Percentiles rank a stretch among this genome's conserved stretches.
phyloP scores from a whole-genome alignment of 2,888 invertebrate species.

The Netelia fuscicornis region DNA sequence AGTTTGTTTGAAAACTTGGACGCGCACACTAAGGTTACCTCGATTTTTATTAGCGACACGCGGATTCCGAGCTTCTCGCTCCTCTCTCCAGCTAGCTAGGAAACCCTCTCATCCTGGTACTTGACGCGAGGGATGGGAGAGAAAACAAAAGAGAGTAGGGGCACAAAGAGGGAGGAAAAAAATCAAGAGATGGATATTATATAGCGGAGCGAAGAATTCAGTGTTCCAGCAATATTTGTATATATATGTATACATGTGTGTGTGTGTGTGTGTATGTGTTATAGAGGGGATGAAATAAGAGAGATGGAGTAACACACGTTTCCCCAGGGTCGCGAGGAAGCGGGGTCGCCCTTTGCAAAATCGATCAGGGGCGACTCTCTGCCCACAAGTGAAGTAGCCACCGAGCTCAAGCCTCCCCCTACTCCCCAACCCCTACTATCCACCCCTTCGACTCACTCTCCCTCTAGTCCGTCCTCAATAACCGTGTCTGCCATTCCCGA shows the following conservation, averaged over 20 bases:
- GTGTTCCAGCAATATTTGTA: neutral
- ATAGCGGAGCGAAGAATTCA: constrained; percentile 31
- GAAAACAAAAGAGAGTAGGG: constrained; percentile 1
- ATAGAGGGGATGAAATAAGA: constrained; percentile 26
- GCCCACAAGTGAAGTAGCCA: constrained; percentile 49
- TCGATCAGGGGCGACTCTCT: constrained; percentile 63
- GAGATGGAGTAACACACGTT: constrained; percentile 47
- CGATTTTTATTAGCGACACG: constrained; percentile 78
- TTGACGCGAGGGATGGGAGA: constrained; percentile 17
- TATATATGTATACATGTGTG: neutral
- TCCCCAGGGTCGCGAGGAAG: constrained; percentile 50
- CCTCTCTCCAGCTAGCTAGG: neutral
- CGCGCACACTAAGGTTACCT: constrained; percentile 71
- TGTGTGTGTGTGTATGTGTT: neutral
- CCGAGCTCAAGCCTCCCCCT: neutral
- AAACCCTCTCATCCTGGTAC: constrained; percentile 5
- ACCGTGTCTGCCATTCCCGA: constrained; percentile 31
- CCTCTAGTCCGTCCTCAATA: constrained; percentile 45
- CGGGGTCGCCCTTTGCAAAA: constrained; percentile 67
- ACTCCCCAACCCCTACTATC: neutral
- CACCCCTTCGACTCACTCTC: neutral
- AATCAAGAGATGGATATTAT: constrained; percentile 26
- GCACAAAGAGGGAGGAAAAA: constrained; percentile 39
- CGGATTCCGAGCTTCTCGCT: constrained; percentile 74
- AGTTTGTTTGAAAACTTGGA: constrained; percentile 81